Conservation (phyloP, 1,140 invertebrate genomes). For the Musca domestica region DNA sequence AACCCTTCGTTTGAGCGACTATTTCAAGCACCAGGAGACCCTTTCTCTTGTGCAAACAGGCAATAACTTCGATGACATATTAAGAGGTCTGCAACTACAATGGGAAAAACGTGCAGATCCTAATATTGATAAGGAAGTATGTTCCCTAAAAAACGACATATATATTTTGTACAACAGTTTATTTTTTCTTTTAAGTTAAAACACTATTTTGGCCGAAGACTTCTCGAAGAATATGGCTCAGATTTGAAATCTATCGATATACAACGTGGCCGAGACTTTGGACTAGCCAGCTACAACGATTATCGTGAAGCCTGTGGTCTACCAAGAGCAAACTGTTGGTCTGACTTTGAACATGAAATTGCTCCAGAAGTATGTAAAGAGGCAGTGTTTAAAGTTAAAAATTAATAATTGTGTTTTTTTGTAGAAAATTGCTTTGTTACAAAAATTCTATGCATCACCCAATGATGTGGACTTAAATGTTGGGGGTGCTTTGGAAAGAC, state of each 20-base stretch:
- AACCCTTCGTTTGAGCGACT: constrained; percentile 69
- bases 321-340: constrained; percentile 66
- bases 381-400: too few relatives aligned
- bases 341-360: constrained; percentile 72
- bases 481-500: constrained; percentile 75
- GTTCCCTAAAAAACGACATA: too few relatives aligned
- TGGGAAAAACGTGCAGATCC: constrained; percentile 66
- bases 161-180: too few relatives aligned
- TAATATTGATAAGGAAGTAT: constrained; percentile 65
- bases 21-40: constrained; percentile 62
- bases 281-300: constrained; percentile 77
- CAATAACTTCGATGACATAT: constrained; percentile 68
- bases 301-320: constrained; percentile 78
- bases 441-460: constrained; percentile 51
- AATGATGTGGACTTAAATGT: constrained; percentile 88
- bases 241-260: constrained; percentile 84
- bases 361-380: constrained; percentile 63
- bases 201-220: constrained; percentile 69
- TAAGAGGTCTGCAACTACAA: constrained; percentile 69
- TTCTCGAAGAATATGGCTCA: constrained; percentile 45
- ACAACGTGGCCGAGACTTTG: constrained; percentile 85
- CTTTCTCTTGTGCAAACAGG: constrained; percentile 56
- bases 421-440: constrained; percentile 41
- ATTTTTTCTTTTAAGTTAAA: constrained; percentile 59
- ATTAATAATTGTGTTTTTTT: constrained; percentile 6